Base-by-base conservation (phyloP, 2,888 invertebrate species). In the Parnassius apollo region DNA sequence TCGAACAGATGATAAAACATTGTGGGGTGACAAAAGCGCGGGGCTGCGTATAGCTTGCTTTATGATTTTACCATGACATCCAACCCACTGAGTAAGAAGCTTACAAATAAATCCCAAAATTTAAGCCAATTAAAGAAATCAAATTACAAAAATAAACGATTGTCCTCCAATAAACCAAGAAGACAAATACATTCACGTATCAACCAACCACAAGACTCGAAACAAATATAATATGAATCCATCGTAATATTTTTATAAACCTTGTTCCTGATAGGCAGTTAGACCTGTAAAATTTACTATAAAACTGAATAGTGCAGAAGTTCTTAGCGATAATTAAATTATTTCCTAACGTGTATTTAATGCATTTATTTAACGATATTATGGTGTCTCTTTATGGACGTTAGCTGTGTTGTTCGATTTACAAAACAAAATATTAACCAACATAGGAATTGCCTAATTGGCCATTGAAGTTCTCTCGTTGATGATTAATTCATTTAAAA, bases 231-330 rank as follows among this genome's bases (percentile, higher is more conserved):
- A 49, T 7, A 35, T 35, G 35, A 35, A 35, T 49, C n/a, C 46
- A 46, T 12, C n/a, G 46, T 46, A 51, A 56, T 12, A 13, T 42
- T 66, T 73, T 70, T 82, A 78, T 83, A 85, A 88, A 92, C 92
- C 92, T 92, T 89, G 91, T 58, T 92, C 92, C 92, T 78, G 90
- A 80, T 89, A 92, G 62, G 91, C 74, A 76, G 90, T 85, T 73
- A 92, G 92, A 92, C 92, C 92, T 92, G 92, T 67, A 91, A 92
- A 91, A 86, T 91, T 91, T 78, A 91, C 91, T 92, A 79, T 78
- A 89, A 80, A 83, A 82, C 91, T 91, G 81, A 91, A 91, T 91
- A 86, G 84, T 82, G 84, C 75, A 75, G 80, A 77, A 86, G 81
- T 86, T 87, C 88, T 75, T 57, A 46, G 25, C 18, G 3, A 25